These are phyloP conservation scores for Cyphomyrus plagiostoma DNA, from an alignment of 2,113 vertebrate species.

Conservation along the genomic window DNA sequence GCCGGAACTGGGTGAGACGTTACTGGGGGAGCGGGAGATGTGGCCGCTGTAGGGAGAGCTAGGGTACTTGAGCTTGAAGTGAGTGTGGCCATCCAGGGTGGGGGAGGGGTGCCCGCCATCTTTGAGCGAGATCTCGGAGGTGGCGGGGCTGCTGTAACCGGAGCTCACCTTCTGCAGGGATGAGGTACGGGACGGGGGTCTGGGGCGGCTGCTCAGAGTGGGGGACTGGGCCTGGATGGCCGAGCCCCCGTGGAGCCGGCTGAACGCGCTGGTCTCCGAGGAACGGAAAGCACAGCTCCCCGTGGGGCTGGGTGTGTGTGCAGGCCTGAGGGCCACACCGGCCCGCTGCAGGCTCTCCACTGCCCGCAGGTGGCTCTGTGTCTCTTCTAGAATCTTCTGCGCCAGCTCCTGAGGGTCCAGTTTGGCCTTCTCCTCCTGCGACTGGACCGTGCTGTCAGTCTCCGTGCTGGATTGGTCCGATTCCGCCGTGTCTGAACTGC, in stretches of 20 bases:
- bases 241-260: slow-evolving; percentile 70
- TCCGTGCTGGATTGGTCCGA: slow-evolving; percentile 94
- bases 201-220: slow-evolving; percentile 63
- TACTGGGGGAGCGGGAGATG: slow-evolving; percentile 82
- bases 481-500: slow-evolving; percentile 80
- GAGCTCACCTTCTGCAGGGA: slow-evolving; percentile 89
- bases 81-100: slow-evolving; percentile 63
- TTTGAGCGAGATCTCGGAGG: slow-evolving; percentile 68
- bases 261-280: slow-evolving; percentile 88
- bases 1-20: slow-evolving; percentile 82
- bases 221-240: slow-evolving; percentile 68
- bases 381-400: slow-evolving; percentile 89
- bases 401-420: slow-evolving; percentile 86
- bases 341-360: slow-evolving; percentile 83
- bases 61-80: slow-evolving; percentile 87
- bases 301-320: slow-evolving; percentile 36
- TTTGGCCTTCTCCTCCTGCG: slow-evolving; percentile 75
- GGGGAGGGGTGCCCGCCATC: slow-evolving; percentile 72
- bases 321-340: slow-evolving; percentile 44
- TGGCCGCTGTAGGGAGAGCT: slow-evolving; percentile 90
- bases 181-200: slow-evolving; percentile 83
- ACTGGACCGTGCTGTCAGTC: slow-evolving; percentile 90
- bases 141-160: slow-evolving; percentile 76
- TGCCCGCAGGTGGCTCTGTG: slow-evolving; percentile 84
- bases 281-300: slow-evolving; percentile 64